A percentile compares a stretch with the other conserved stretches of the same genome.
phyloP scores from a whole-genome alignment of 2,797 vertebrate genomes.

The Pteronotus mesoamericanus region DNA sequence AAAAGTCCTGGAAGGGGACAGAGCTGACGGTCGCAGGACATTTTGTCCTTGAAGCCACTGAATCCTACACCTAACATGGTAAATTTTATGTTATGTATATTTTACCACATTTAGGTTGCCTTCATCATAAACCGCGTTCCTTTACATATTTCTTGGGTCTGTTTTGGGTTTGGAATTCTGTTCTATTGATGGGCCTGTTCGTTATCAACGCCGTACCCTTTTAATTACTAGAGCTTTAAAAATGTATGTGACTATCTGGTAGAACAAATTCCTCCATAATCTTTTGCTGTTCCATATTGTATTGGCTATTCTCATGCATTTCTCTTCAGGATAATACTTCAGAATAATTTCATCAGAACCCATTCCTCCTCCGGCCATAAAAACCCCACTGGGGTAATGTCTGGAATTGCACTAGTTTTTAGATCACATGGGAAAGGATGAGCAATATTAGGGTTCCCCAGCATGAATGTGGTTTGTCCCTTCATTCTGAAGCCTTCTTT shows the following conservation, averaged over 20 bases:
- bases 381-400: neutral
- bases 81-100: neutral
- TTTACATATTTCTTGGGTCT: no score
- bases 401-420: neutral
- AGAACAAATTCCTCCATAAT: neutral
- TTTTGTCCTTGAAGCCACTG: neutral
- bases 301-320: neutral
- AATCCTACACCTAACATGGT: neutral
- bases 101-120: neutral
- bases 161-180: neutral
- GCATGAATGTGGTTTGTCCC: neutral
- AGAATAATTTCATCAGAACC: neutral
- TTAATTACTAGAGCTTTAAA: neutral
- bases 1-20: neutral
- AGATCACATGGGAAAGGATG: neutral
- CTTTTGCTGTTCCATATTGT: neutral
- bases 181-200: no score
- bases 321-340: neutral
- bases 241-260: neutral
- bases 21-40: neutral
- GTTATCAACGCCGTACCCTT: neutral
- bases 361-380: neutral
- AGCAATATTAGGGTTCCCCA: neutral
- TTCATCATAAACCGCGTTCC: accelerated
- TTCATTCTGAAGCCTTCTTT: neutral